A percentile compares a stretch with the other conserved stretches of the same genome.
phyloP scores from a whole-genome alignment of 2,797 vertebrate species.

The Myotis myotis region DNA sequence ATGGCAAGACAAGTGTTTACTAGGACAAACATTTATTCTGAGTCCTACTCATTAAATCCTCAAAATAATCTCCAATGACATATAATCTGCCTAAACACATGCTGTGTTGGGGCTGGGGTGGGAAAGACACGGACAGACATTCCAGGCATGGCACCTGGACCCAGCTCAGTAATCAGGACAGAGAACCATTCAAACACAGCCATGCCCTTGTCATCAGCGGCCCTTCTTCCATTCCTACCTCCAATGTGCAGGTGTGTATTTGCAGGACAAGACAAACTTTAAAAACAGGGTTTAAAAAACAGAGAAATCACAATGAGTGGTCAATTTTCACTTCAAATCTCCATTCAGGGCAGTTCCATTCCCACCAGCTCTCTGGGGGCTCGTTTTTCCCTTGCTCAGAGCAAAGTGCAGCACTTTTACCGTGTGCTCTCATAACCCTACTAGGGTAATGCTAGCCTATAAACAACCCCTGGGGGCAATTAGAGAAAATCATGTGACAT shows the following conservation, averaged over 20 bases:
- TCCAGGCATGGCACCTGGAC: conserved; percentile 32
- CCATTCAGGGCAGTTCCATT: background rate
- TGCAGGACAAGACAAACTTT: conserved; percentile 33
- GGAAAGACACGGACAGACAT: background rate
- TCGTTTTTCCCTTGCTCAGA: background rate
- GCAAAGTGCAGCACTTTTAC: background rate
- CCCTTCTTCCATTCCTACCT: conserved; percentile 71
- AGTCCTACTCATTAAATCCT: background rate
- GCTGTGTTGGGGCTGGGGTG: background rate
- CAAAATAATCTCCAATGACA: background rate
- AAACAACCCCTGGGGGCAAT: background rate
- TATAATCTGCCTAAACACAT: background rate
- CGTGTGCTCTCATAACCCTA: accelerated
- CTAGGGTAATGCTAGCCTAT: accelerated
- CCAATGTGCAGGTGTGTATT: conserved; percentile 43
- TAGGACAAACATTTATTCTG: background rate
- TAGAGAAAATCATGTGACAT: conserved; percentile 43
- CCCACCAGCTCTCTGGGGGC: background rate
- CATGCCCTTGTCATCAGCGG: conserved; percentile 72
- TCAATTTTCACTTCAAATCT: conserved; percentile 27
- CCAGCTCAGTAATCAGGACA: conserved; percentile 65
- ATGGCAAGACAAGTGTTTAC: background rate
- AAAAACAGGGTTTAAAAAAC: background rate
- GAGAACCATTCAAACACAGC: conserved; percentile 71
- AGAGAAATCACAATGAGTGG: conserved; percentile 33